Percentiles rank a stretch among this genome's conserved stretches.
Conservation (phyloP, 1,140 invertebrate genomes). For the Caenorhabditis elegans region WBcel235 BX284603.4:6889501-6890000, state of each 20-base stretch:
- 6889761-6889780: not conserved
- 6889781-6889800: not conserved
- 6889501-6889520: not conserved
- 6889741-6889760: no score
- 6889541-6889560: not conserved
- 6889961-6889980: not conserved
- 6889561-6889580: not conserved
- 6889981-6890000: not conserved
- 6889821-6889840: not conserved
- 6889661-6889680: no score
- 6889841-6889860: not conserved
- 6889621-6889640: not conserved
- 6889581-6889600: not conserved
- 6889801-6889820: not conserved
- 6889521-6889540: not conserved
- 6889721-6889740: no score
- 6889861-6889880: not conserved
- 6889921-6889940: not conserved
- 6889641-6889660: not conserved
- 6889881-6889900: not conserved
- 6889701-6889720: no score
- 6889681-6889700: no score
- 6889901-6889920: not conserved
- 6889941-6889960: not conserved
- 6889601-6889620: not conserved